Base-by-base conservation (phyloP, 2,113 vertebrate species). In the Gasterosteus nipponicus region DNA sequence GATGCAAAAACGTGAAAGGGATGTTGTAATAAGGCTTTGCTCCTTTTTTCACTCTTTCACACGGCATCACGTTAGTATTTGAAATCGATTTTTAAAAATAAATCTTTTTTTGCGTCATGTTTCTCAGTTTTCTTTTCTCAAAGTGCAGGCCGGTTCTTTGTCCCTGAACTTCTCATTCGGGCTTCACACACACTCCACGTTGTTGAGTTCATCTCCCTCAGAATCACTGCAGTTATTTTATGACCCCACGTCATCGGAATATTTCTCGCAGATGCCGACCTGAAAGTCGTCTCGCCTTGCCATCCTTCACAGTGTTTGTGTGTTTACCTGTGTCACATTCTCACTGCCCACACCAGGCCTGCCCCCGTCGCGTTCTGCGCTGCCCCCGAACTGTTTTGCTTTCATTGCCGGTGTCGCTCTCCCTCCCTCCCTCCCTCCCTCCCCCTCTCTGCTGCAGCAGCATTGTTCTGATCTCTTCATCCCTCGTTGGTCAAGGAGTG, bases 391-490 rank as follows among this genome's bases (percentile, higher is more conserved):
- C 79, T 39, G 53, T 72, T 88, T 71, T 56, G 60, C 80, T 88
- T 82, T 81, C 80, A 70, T 51, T 82, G 86, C 77, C 67, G 44
- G 54, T 51, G 35, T 87, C 84, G 78, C 75, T 15, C 14, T 85
- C 85, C 81, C 76, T 49, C 64, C 38, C 42, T 77, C 65, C 54
- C 80, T 67, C 53, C 61, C 57, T 85, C 85, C 61, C 57, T 15
- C 81, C 60, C 69, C 82, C 58, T 53, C 61, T 63, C 6, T 69
- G 19, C 66, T 75, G 70, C 47, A 47, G 63, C 86, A 88, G 63
- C 86, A 88, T 92, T 90, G 87, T 71, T 88, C 66, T 58, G 47
- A 83, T 88, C 70, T 81, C 81, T 63, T 69, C 64, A 77, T 88
- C 73, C 62, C 74, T 75, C 57, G 75, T 77, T 71, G 89, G 85